Evolutionary conservation across 2,888 invertebrate genomes (phyloP), one percentile per base, ranked within the genome.

Genomic region (Caenorhabditis sp.): DNA sequence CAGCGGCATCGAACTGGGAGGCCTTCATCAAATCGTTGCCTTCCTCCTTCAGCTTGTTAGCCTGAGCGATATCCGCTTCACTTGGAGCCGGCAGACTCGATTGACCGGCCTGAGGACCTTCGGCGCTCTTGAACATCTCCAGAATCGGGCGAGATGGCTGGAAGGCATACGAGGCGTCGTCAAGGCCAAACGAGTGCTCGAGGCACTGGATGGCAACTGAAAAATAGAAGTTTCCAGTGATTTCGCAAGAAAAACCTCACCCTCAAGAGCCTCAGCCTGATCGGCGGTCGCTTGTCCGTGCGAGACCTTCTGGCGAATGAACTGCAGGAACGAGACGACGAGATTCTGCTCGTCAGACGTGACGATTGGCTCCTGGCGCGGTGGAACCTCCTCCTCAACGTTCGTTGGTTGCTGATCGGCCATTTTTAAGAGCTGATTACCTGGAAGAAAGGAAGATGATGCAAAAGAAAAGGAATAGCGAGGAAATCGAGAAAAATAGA

Each of bases 121-220:
- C 90, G 15, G 90, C 90, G 35, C 90, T 89, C 62, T 91, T 92
- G 86, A 94, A 94, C 35, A 94, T 92, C 53, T 93, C 93, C 28
- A 93, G 88, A 5, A 94, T 90, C 58, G 93, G 91, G 67, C 90
- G 92, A 11, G 92, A 91, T 18, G 91, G 90, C 68, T 91, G 91
- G 85, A 90, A 90, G 32, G 90, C 90, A 65, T 90, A 88, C 85
- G 94, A 93, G 72, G 92, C 91, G 37, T 92, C 92, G 83, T 92
- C 92, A 0, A 97, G 93, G 86, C 95, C 95, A 92, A 96, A 98
- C 8, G 96, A 96, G 60, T 95, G 95, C 93, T 97, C 96, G 87
- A 87, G 88, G 55, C 98, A 98, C 93, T 98, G 97, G 86, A 96
- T 95, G 47, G 97, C 96, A 76, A 98, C 98, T 93, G 88, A 35